phyloP scores from a whole-genome alignment of 2,888 invertebrate species.

The Ormyrus pomaceus region DNA sequence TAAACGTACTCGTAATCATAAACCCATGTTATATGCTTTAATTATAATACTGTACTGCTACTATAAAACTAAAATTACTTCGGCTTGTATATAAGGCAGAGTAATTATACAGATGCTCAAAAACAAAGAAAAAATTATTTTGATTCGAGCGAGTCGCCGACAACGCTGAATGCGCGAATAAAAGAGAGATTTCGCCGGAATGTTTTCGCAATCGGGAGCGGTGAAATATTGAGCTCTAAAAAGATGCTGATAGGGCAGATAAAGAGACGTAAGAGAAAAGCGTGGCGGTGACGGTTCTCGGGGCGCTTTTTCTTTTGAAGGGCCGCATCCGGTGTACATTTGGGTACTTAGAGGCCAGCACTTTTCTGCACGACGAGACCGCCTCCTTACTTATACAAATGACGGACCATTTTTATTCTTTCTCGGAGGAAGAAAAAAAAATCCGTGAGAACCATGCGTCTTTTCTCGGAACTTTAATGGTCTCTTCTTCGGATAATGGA shows the following conservation, averaged over 20 bases:
- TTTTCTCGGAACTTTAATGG: constrained; percentile 39
- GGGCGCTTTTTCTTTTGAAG: constrained; percentile 26
- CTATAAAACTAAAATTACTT: no score
- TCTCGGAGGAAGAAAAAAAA: constrained; percentile 7
- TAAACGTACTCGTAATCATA: no score
- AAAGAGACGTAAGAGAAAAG: constrained; percentile 36
- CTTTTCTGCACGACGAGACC: constrained; percentile 25
- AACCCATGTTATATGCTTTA: no score
- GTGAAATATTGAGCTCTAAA: constrained; percentile 36
- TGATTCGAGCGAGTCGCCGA: no score
- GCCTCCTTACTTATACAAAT: constrained; percentile 54
- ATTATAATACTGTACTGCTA: no score
- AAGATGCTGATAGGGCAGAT: constrained; percentile 44
- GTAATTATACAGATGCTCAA: no score
- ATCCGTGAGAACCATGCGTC: constrained; percentile 24
- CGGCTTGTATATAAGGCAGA: no score
- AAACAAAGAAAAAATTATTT: no score
- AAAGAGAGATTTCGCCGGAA: not conserved
- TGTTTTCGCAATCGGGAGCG: constrained; percentile 22
- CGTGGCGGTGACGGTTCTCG: constrained; percentile 41
- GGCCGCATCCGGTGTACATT: constrained; percentile 34
- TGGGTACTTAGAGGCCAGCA: constrained; percentile 30
- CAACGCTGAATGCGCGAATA: not conserved
- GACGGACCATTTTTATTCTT: constrained; percentile 48
- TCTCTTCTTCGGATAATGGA: not conserved